Evolutionary conservation across 1,140 invertebrate species (phyloP), one percentile per base, ranked within the genome.

Genomic region (Nasonia giraulti): DNA sequence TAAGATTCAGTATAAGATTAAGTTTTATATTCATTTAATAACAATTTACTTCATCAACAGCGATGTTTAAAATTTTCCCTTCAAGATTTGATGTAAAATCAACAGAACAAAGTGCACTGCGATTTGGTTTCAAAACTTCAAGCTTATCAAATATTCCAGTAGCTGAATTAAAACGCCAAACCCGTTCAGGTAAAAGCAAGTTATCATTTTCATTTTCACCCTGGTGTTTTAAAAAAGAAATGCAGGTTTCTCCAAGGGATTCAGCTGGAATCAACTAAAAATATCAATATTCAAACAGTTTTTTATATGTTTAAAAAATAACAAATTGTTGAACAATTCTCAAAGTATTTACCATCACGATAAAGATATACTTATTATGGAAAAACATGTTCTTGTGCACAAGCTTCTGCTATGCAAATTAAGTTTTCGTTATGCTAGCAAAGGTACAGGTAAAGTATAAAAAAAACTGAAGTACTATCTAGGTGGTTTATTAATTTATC

Each of bases 91-190:
- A 75, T 10, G 80, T 74, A 27, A 78, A 79, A 69, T 89, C 66
- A 37, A 90, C 86, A 50, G 85, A 89, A 68, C 88, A 90, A 7
- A 89, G 50, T 17, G 85, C 76, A 11, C 79, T 87, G 2, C 27
- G 44, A 79, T 89, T 88, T 27, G 55, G 55, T 37, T 80, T 88
- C 5, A 89, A 44, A 1, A 86, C 80, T 78, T 88, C 87, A 31
- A 90, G 76, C 4, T 86, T 74, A 20, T 88, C 86, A 68, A 90
- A 90, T 75, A 86, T 37, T 8, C 74, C 14, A 14, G 69, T 79
- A 1, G 40, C 31, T 11, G 62, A 31, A 82, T 89, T 87, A 83
- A 87, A 89, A 66, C 69, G 85, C 47, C 50, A 82, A 47, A 89
- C 17, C 7, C 80, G 20, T 11, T 87, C 86, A 11, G 89, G 80